Base-by-base conservation (phyloP, 2,888 invertebrate genomes). In the Coelopa pilipes region DNA sequence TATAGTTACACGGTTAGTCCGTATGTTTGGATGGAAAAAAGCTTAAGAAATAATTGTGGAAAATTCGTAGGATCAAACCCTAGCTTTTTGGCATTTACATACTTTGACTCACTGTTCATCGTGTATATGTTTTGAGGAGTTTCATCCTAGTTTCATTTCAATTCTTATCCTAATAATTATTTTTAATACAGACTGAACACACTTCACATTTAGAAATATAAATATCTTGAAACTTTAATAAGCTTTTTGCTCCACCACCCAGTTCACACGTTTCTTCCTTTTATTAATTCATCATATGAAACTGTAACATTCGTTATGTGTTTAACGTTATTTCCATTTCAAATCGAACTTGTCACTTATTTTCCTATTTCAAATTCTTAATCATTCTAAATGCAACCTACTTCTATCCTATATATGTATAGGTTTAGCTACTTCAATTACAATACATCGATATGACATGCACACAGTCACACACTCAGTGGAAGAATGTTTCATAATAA, bases 151-250 rank as follows among this genome's bases (percentile, higher is more conserved):
- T 34, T 34, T 7, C 7, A 5, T 34, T 57, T 57, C 17, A 19
- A 11, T 57, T 15, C 21, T 57, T 19, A 57, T 57, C 17, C 57
- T 57, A 57, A 19, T 57, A 19, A 57, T 57, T 57, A 57, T 11
- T 12, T 19, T 21, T 17, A 57, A 57, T 57, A 57, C 17, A 57
- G 57, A 21, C 57, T 57, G 17, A 57, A 34, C 21, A 62, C 24
- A 62, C 60, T 24, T 19, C 60, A 62, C 60, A 62, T 62, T 62
- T 62, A 62, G 9, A 21, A 24, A 62, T 21, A 21, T 24, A 57
- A 19, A 19, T 57, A 57, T 62, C 24, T 13, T 15, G 24, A 62
- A 62, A 62, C 60, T 62, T 62, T 62, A 62, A 62, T 62, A 62
- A 62, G 19, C 60, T 62, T 21, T n/a, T 19, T 19, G 21, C 17